These are phyloP conservation scores for Rhynchopsitta pachyrhyncha DNA, from an alignment of 2,113 vertebrate species.

Conservation along the genomic window DNA sequence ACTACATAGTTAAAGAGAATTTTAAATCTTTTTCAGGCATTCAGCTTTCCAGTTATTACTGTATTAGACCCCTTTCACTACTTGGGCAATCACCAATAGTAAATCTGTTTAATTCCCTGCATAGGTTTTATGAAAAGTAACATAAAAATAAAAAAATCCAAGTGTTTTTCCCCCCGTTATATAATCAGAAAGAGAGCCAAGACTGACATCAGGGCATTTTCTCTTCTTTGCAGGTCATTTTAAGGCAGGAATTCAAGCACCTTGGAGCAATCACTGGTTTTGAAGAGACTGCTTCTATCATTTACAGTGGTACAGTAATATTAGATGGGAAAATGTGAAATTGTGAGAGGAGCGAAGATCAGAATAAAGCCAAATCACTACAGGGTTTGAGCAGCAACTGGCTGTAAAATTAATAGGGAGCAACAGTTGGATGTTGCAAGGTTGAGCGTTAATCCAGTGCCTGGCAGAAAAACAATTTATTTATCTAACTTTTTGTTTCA, in stretches of 20 bases:
- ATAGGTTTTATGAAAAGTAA: constrained; percentile 1
- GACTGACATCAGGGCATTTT: constrained; percentile 21
- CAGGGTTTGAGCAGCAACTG: constrained; percentile 42
- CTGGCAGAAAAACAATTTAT: constrained; percentile 22
- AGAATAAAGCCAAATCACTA: constrained; percentile 52
- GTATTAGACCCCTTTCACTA: background rate
- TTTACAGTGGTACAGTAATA: constrained; percentile 40
- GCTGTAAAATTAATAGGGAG: constrained; percentile 50
- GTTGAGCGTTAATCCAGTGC: constrained; percentile 30
- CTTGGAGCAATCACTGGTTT: constrained; percentile 44
- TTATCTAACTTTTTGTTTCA: constrained; percentile 30
- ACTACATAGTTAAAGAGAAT: background rate
- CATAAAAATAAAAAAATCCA: background rate
- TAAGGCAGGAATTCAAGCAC: constrained; percentile 45
- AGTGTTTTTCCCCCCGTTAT: background rate
- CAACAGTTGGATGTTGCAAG: constrained; percentile 21
- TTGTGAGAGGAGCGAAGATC: background rate
- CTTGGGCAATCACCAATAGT: background rate
- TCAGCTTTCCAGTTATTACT: background rate
- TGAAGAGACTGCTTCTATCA: constrained; percentile 59
- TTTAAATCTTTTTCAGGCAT: background rate
- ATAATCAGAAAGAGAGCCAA: constrained; percentile 42
- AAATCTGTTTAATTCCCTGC: background rate
- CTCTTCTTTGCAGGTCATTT: constrained; percentile 22
- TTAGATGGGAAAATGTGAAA: constrained; percentile 56